These are phyloP conservation scores for Sclerurus mexicanus DNA, from an alignment of 2,113 vertebrate species.

Conservation along the genomic window DNA sequence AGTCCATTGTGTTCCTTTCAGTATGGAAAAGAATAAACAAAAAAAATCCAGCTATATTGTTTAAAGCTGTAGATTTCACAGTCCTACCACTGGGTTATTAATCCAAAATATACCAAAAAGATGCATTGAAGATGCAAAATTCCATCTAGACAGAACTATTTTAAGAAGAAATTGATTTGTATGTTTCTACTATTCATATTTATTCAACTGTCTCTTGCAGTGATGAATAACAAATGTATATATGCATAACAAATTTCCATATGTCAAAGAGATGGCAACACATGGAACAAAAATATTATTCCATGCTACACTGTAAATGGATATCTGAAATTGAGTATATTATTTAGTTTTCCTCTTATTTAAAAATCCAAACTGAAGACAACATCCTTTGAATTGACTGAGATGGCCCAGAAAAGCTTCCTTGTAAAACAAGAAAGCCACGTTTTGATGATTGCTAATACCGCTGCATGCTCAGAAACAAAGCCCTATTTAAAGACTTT, in stretches of 20 bases:
- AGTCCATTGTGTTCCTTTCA: not conserved
- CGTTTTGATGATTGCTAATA: not conserved
- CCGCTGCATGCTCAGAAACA: not conserved
- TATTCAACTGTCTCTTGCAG: not conserved
- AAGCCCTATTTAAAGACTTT: accelerated
- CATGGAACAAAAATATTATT: not conserved
- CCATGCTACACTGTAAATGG: not conserved
- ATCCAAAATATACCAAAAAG: not conserved
- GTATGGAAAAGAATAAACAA: not conserved
- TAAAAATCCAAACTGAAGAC: not conserved
- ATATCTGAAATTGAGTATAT: not conserved
- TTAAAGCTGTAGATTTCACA: not conserved
- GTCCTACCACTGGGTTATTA: slow-evolving; percentile 3
- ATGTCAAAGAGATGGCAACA: slow-evolving; percentile 2
- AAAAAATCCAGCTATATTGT: not conserved
- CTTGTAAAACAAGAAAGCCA: not conserved
- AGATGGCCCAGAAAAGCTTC: not conserved
- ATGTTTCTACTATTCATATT: slow-evolving; percentile 19
- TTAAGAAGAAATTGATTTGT: not conserved
- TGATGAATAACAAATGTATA: not conserved
- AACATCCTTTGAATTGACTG: not conserved
- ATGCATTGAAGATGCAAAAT: not conserved
- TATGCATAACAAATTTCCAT: not conserved
- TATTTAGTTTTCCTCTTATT: not conserved
- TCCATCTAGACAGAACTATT: not conserved